phyloP scores from a whole-genome alignment of 2,888 invertebrate species.

The Nezara viridula region DNA sequence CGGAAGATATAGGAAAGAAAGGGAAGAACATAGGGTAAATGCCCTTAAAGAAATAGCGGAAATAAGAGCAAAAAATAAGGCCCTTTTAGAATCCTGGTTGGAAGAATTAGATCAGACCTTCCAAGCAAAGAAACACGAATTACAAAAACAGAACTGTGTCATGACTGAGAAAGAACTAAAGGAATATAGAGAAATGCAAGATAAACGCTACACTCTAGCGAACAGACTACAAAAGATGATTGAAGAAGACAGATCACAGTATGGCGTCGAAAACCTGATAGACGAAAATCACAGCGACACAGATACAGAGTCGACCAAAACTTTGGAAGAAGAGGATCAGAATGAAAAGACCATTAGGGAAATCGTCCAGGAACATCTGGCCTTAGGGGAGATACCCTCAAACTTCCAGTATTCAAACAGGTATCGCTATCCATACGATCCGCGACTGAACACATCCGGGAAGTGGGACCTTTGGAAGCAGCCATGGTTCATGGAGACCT shows the following conservation, averaged over 20 bases:
- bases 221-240: not conserved
- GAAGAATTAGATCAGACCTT: not conserved
- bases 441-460: not conserved
- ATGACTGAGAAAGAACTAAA: not conserved
- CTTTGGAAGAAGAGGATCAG: not conserved
- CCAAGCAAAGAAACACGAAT: not conserved
- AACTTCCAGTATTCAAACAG: not conserved
- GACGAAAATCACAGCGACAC: not conserved
- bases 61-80: not conserved
- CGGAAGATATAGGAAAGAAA: not conserved
- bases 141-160: not conserved
- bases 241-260: not conserved
- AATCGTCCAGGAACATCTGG: not conserved
- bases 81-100: not conserved
- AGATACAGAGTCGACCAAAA: not conserved
- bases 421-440: not conserved
- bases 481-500: slow-evolving; percentile 3
- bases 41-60: not conserved
- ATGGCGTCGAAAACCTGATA: not conserved
- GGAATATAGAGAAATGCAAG: not conserved
- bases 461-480: not conserved
- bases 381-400: not conserved
- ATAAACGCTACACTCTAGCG: not conserved
- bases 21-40: not conserved
- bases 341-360: not conserved